Evolutionary conservation across 92 coral and sea anemone genomes (phyloP).

Genomic region (Virgularia gustaviana): DNA sequence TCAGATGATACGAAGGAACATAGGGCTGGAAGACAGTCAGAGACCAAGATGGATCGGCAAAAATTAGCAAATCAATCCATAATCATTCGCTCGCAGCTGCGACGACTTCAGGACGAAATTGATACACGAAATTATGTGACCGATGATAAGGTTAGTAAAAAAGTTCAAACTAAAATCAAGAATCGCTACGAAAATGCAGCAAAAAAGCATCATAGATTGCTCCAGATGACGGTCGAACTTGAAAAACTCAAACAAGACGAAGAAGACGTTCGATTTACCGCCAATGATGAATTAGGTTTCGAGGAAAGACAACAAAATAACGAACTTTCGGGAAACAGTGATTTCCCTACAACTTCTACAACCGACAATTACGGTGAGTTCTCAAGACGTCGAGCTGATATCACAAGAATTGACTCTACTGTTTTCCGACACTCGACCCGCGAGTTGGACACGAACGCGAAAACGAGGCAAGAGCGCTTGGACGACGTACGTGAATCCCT

Average conservation of each 20-base stretch:
- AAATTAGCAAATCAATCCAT: conserved; percentile 75
- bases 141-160: conserved; percentile 52
- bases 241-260: conserved; percentile 66
- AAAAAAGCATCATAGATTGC: conserved; percentile 66
- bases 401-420: conserved; percentile 18
- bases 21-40: conserved; percentile 55
- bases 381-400: conserved; percentile 17
- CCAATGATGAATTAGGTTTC: neutral
- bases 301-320: neutral
- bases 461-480: conserved; percentile 13
- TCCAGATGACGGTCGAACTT: conserved; percentile 66
- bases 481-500: conserved; percentile 49
- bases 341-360: neutral
- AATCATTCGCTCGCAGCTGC: conserved; percentile 64
- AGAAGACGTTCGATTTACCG: conserved; percentile 55
- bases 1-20: conserved; percentile 61
- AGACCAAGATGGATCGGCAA: conserved; percentile 58
- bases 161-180: conserved; percentile 50
- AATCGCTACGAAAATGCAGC: conserved; percentile 60
- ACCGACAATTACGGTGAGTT: neutral
- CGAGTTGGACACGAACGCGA: conserved; percentile 5
- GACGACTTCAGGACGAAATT: conserved; percentile 63
- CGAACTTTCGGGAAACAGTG: neutral
- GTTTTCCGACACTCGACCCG: conserved; percentile 29
- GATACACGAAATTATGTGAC: conserved; percentile 47